Percentiles rank a stretch among this genome's conserved stretches.
Evolutionary conservation across 2,888 invertebrate species (phyloP).

Genomic region (Caradrina clavipalpis): DNA sequence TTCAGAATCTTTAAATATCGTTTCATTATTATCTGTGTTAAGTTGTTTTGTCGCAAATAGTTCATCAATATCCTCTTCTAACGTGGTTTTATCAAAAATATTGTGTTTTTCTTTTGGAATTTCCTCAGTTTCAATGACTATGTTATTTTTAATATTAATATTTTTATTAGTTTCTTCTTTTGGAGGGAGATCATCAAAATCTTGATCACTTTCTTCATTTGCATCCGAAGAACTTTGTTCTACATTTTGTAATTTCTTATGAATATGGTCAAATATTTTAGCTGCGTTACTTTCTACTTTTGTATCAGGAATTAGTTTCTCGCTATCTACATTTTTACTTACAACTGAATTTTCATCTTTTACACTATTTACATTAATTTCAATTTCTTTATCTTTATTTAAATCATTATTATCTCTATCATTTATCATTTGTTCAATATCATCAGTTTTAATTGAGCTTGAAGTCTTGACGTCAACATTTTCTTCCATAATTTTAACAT

Average conservation of each 20-base stretch:
- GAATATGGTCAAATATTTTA: constrained; percentile 27
- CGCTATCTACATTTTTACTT: constrained; percentile 35
- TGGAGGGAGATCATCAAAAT: constrained; percentile 50
- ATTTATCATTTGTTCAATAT: background rate
- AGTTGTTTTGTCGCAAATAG: constrained; percentile 24
- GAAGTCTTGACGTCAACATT: constrained; percentile 64
- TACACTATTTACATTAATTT: constrained; percentile 18
- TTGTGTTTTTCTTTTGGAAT: background rate
- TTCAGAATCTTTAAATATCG: constrained; percentile 18
- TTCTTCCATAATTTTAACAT: constrained; percentile 33
- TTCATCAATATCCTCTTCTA: constrained; percentile 49
- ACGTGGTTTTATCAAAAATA: constrained; percentile 51
- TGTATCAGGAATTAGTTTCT: constrained; percentile 11
- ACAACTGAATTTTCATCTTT: constrained; percentile 21
- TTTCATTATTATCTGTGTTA: constrained; percentile 17
- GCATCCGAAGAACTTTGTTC: constrained; percentile 35
- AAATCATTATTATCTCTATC: constrained; percentile 60
- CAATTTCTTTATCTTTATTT: constrained; percentile 42
- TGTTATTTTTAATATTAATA: background rate
- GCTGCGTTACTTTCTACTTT: constrained; percentile 11
- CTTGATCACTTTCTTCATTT: constrained; percentile 54
- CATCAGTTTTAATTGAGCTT: background rate
- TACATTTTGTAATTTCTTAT: constrained; percentile 18
- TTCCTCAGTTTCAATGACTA: constrained; percentile 8
- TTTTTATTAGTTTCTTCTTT: constrained; percentile 10